Percentiles rank a stretch among this genome's conserved stretches.
Conservation (phyloP, 2,113 vertebrate species). For the Noctilio leporinus region DNA sequence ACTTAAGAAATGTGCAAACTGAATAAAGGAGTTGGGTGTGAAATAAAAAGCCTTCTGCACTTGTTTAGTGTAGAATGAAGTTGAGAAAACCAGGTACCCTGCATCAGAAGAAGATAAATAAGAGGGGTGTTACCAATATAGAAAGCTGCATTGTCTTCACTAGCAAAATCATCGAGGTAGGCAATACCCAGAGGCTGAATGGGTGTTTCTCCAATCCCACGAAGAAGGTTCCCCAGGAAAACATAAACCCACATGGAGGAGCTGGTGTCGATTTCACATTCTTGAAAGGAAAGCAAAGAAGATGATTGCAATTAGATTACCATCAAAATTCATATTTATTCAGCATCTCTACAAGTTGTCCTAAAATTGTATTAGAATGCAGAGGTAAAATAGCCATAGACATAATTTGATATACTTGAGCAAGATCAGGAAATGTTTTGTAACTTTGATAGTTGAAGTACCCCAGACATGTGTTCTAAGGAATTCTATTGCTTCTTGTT, state of each 20-base stretch:
- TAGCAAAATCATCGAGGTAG: constrained; percentile 93
- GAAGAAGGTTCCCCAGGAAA: constrained; percentile 92
- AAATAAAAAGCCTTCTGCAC: background rate
- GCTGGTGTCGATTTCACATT: constrained; percentile 85
- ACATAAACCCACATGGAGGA: constrained; percentile 92
- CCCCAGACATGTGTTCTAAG: background rate
- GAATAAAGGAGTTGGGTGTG: background rate
- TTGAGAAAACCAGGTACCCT: background rate
- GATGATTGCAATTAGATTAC: background rate
- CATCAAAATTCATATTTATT: background rate
- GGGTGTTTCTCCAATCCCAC: constrained; percentile 94
- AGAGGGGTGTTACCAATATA: constrained; percentile 86
- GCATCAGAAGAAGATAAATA: background rate
- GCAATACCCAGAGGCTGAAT: constrained; percentile 93
- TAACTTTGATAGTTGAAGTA: background rate
- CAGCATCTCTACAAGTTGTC: background rate
- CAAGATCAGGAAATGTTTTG: background rate
- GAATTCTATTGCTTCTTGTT: background rate
- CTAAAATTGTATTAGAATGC: background rate
- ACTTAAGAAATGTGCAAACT: background rate
- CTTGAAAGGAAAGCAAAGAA: constrained; percentile 68
- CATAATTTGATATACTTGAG: background rate
- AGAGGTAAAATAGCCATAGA: background rate
- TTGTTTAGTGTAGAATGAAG: background rate
- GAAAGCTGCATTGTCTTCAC: constrained; percentile 89